A percentile compares a stretch with the other conserved stretches of the same genome.
These are phyloP conservation scores for Lathronympha strigana DNA, from an alignment of 2,888 invertebrate species.

Conservation along the genomic window DNA sequence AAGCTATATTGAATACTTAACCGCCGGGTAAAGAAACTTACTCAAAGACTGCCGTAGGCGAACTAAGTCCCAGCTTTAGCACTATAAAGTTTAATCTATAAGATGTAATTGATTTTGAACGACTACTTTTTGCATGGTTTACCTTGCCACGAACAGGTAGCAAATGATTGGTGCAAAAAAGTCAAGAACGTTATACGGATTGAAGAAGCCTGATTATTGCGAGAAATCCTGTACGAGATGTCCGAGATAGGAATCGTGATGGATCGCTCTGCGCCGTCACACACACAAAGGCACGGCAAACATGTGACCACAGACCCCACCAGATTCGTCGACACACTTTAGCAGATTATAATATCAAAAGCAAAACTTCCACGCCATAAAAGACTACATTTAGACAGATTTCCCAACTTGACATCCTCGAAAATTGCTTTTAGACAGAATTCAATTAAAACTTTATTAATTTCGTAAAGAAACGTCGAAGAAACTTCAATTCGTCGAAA, in stretches of 20 bases:
- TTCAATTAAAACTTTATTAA: conserved; percentile 83
- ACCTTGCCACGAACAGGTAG: conserved; percentile 26
- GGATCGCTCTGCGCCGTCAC: conserved; percentile 56
- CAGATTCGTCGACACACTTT: conserved; percentile 44
- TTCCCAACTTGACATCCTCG: conserved; percentile 59
- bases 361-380: conserved; percentile 44
- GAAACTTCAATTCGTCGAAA: conserved; percentile 65
- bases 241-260: conserved; percentile 60
- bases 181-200: conserved; percentile 42
- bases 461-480: conserved; percentile 74
- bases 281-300: conserved; percentile 59
- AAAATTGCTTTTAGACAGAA: conserved; percentile 72
- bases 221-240: conserved; percentile 57
- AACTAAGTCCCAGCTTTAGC: conserved; percentile 28
- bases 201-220: conserved; percentile 54
- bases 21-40: conserved; percentile 36
- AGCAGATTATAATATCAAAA: conserved; percentile 46
- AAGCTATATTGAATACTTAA: conserved; percentile 43
- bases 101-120: conserved; percentile 31
- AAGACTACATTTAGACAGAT: conserved; percentile 48
- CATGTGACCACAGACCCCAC: conserved; percentile 51
- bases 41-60: conserved; percentile 28
- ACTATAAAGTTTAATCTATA: conserved; percentile 29
- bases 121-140: conserved; percentile 18
- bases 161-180: conserved; percentile 48